These are phyloP conservation scores for Bombycilla garrulus DNA, from an alignment of 2,113 vertebrate species.

Conservation along the genomic window DNA sequence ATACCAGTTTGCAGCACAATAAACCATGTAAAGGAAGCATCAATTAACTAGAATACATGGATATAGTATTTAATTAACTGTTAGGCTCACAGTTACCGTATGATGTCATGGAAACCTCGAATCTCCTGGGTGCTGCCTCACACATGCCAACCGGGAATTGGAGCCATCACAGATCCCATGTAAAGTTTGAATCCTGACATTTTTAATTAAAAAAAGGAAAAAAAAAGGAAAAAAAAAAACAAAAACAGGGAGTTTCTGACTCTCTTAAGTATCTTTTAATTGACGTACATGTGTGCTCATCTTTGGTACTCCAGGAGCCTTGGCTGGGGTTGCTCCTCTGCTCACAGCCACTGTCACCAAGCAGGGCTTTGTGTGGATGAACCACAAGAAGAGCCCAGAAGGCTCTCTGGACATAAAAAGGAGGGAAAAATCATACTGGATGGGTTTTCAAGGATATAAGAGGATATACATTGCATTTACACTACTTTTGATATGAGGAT, in stretches of 20 bases:
- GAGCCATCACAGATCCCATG: conserved; percentile 30
- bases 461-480: neutral
- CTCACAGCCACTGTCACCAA: neutral
- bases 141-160: conserved; percentile 23
- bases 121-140: conserved; percentile 29
- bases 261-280: conserved; percentile 23
- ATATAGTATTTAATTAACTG: conserved; percentile 77
- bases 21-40: conserved; percentile 90
- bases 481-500: neutral
- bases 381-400: neutral
- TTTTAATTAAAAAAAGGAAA: conserved; percentile 25
- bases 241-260: neutral
- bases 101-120: conserved; percentile 70
- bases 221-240: neutral
- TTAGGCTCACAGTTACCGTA: conserved; percentile 64
- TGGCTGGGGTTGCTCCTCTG: neutral
- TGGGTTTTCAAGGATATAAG: neutral
- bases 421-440: neutral
- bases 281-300: neutral
- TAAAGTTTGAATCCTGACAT: conserved; percentile 48
- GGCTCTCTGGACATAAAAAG: neutral
- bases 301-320: neutral
- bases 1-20: conserved; percentile 92
- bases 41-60: conserved; percentile 89
- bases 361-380: neutral